These are phyloP conservation scores for Bombus sibiricus DNA, from an alignment of 1,140 invertebrate genomes.

Conservation along the genomic window DNA sequence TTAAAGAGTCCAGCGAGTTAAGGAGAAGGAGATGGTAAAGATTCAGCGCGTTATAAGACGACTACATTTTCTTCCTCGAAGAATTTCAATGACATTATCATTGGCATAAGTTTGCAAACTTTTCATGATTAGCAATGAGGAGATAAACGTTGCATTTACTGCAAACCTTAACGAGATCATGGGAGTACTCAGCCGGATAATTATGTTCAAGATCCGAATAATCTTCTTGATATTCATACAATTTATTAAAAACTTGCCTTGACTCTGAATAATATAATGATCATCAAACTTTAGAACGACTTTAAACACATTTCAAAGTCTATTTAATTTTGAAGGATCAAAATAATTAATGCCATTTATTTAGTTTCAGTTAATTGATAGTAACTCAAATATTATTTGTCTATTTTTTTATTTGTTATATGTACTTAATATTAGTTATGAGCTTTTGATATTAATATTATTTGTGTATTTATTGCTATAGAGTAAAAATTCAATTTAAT, in stretches of 20 bases:
- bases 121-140: background rate
- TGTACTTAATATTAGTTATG: too few species aligned
- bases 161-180: background rate
- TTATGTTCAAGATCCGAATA: background rate
- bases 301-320: background rate
- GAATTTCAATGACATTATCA: conserved; percentile 7
- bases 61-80: background rate
- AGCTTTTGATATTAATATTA: too few species aligned
- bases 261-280: background rate
- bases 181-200: background rate
- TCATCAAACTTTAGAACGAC: background rate
- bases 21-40: background rate
- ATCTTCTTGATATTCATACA: too few species aligned
- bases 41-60: background rate
- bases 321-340: background rate
- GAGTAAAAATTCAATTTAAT: background rate
- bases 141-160: background rate
- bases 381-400: background rate
- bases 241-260: too few species aligned
- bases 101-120: background rate
- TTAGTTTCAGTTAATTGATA: background rate
- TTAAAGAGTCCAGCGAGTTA: background rate
- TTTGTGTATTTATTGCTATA: background rate
- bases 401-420: too few species aligned
- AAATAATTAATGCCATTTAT: background rate